Conservation (phyloP, 2,113 vertebrate genomes). For the Miniopterus natalensis region DNA sequence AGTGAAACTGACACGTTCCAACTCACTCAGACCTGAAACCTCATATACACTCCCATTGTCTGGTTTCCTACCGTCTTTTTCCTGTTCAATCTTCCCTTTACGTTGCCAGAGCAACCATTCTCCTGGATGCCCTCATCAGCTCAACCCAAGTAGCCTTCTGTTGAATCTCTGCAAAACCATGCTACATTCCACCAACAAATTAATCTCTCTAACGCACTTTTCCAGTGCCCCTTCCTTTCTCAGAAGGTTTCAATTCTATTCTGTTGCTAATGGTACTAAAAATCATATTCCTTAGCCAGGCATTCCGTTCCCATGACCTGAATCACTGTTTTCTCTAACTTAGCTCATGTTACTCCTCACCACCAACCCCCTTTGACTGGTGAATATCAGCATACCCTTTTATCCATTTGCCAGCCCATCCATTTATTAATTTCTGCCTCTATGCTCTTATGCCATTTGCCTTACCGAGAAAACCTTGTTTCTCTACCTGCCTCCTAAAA, state of each 20-base stretch:
- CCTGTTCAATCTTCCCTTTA: background rate
- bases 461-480: constrained; percentile 32
- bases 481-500: constrained; percentile 24
- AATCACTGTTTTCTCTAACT: constrained; percentile 50
- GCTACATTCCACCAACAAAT: constrained; percentile 37
- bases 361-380: background rate
- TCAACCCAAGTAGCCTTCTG: background rate
- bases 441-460: background rate
- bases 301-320: background rate
- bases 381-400: background rate
- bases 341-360: background rate
- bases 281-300: background rate
- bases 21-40: background rate
- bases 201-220: constrained; percentile 38
- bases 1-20: background rate
- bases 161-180: constrained; percentile 48
- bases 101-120: background rate
- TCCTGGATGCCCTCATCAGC: background rate
- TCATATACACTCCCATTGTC: background rate
- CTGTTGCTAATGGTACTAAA: background rate
- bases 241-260: constrained; percentile 39
- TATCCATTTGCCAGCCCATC: background rate
- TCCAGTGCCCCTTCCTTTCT: background rate
- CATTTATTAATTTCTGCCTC: constrained; percentile 27
- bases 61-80: background rate